Evolutionary conservation across 2,113 vertebrate genomes (phyloP), one percentile per base, ranked within the genome.

Genomic region (Salvelinus fontinalis): DNA sequence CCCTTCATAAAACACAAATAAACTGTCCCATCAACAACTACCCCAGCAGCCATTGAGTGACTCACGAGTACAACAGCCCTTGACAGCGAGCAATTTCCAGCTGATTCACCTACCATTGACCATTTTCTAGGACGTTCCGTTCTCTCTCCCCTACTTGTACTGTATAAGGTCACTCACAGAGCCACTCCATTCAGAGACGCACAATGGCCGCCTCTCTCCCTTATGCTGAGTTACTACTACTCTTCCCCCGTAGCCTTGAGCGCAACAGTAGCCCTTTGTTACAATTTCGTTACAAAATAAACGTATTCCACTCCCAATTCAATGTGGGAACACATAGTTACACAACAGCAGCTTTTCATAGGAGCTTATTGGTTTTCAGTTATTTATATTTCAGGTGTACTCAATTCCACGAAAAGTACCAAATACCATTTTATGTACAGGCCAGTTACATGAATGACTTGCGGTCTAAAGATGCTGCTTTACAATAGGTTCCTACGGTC

Each of bases 1-100:
- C 74, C 71, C 73, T 88, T 87, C 67, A 76, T 85, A 79, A 90
- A 85, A 78, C 80, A 51, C 49, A 51, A 34, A 34, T 34, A 34
- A 34, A 34, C 34, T 34, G 34, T 34, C 34, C 34, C 34, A 7
- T 51, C 49, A 11, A 51, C 49, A 51, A 13, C 49, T 76, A 74
- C 81, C 74, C 79, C 39, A 79, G 49, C 68, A 69, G 67, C 77
- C 86, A 80, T 83, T 88, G 78, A 85, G 78, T 78, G 86, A 88
- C 83, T 81, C 75, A 78, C 71, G 76, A 70, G 4, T 71, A 75
- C 75, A 81, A 73, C 44, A 20, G 69, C 68, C 57, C 34, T 65
- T 71, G 73, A 81, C 80, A 83, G 79, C 44, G 75, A 77, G 74
- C 77, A 75, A 39, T 80, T 89, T 81, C 84, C 77, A 68, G 75